Percentiles rank a stretch among this genome's conserved stretches.
phyloP scores from a whole-genome alignment of 2,797 vertebrate genomes.

The Sphenodon punctatus region DNA sequence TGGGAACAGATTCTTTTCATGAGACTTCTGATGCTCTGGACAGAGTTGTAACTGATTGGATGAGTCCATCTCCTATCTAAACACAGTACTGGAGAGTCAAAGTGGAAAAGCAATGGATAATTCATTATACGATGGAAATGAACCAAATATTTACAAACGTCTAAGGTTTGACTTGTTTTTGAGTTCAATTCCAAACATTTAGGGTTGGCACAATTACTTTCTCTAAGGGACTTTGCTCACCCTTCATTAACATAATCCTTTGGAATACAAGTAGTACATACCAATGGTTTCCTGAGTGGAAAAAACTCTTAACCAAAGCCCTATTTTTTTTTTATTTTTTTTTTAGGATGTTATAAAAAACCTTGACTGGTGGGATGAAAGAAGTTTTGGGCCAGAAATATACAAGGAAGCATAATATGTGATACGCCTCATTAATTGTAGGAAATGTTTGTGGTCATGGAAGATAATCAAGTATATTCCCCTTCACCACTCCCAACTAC shows the following conservation, averaged over 20 bases:
- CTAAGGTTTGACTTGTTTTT: constrained; percentile 30
- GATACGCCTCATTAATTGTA: constrained; percentile 30
- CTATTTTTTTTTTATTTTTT: not conserved
- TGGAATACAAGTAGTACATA: constrained; percentile 23
- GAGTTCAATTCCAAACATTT: constrained; percentile 45
- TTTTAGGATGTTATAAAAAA: constrained; percentile 49
- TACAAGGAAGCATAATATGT: constrained; percentile 22
- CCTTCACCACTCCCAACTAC: no score
- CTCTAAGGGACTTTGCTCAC: constrained; percentile 49
- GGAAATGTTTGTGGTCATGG: not conserved
- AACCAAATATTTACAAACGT: not conserved
- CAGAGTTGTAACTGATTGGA: constrained; percentile 55
- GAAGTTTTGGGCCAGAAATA: constrained; percentile 11
- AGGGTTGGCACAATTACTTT: constrained; percentile 39
- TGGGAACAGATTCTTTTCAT: constrained; percentile 26
- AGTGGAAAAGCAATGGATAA: constrained; percentile 51
- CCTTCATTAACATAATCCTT: constrained; percentile 46
- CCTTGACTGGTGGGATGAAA: constrained; percentile 42
- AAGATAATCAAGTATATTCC: not conserved
- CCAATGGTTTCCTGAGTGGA: constrained; percentile 11
- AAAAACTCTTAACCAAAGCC: constrained; percentile 22
- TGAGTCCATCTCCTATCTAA: constrained; percentile 39
- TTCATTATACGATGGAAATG: not conserved
- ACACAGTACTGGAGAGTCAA: constrained; percentile 33
- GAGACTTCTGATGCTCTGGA: constrained; percentile 53